Conservation (phyloP, 2,113 vertebrate species). For the Sula dactylatra region DNA sequence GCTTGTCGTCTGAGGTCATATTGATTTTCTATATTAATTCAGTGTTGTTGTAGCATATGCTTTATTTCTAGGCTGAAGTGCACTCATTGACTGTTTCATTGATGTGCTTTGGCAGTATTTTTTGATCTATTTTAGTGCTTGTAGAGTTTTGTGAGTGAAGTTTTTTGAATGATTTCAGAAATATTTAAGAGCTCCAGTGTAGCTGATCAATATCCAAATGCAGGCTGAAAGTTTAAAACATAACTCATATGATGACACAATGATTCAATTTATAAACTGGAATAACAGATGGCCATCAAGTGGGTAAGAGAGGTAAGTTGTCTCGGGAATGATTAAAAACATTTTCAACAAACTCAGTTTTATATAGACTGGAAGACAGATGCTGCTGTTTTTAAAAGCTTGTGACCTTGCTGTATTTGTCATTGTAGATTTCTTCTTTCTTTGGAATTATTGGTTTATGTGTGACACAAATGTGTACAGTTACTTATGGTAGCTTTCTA, state of each 20-base stretch:
- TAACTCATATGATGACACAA: neutral
- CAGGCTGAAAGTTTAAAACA: neutral
- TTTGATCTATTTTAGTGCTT: neutral
- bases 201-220: neutral
- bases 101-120: neutral
- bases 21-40: constrained; percentile 61
- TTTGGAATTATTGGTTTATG: neutral
- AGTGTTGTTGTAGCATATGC: neutral
- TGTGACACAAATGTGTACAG: neutral
- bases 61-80: constrained; percentile 41
- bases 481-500: neutral
- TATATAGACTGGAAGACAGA: neutral
- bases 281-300: neutral
- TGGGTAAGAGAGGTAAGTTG: neutral
- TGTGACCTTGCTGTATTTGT: constrained; percentile 1
- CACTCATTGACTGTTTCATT: neutral
- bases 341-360: neutral
- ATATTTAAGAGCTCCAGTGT: neutral
- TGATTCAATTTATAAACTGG: neutral
- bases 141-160: neutral
- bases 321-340: neutral
- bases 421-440: neutral
- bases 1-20: constrained; percentile 43
- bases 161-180: neutral
- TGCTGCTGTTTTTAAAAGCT: neutral